These are phyloP conservation scores for Drosophila malerkotliana DNA, from an alignment of 1,140 invertebrate species.

Conservation along the genomic window DNA sequence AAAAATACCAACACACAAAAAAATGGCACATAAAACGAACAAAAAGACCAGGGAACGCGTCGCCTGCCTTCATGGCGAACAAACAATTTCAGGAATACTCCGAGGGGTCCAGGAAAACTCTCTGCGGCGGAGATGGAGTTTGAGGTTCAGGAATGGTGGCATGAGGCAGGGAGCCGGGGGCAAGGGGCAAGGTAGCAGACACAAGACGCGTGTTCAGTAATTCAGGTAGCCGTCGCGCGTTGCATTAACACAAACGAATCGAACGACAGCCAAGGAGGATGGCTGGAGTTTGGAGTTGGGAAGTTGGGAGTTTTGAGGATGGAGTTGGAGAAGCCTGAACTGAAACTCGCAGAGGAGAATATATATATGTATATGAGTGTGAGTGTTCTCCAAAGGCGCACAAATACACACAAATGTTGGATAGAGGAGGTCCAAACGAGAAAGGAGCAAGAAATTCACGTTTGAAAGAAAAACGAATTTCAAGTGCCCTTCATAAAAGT, in stretches of 20 bases:
- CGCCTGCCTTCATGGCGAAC: constrained; percentile 64
- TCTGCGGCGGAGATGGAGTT: constrained; percentile 10
- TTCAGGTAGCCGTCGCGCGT: constrained; percentile 84
- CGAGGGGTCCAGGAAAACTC: constrained; percentile 29
- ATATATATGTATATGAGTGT: background rate
- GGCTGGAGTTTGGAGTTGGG: constrained; percentile 19
- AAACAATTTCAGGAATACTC: constrained; percentile 75
- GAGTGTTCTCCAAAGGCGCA: constrained; percentile 58
- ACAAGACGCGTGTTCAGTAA: constrained; percentile 84
- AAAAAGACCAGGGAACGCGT: constrained; percentile 64
- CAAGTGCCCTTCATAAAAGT: constrained; percentile 25
- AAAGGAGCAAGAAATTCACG: constrained; percentile 28
- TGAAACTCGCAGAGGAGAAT: constrained; percentile 36
- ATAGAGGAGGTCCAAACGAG: constrained; percentile 22
- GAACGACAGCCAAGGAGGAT: constrained; percentile 63
- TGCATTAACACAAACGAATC: constrained; percentile 83
- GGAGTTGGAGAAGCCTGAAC: constrained; percentile 26
- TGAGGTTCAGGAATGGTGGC: background rate
- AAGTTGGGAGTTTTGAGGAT: constrained; percentile 19
- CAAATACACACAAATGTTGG: constrained; percentile 24
- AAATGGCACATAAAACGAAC: constrained; percentile 70
- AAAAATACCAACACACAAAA: constrained; percentile 70
- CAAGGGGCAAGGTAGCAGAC: constrained; percentile 54
- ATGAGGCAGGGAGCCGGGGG: constrained; percentile 1
- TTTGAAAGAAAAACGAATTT: constrained; percentile 11